Percentiles rank a stretch among this genome's conserved stretches.
Conservation (phyloP, 1,140 invertebrate species). For the Gonioctena quinquepunctata region DNA sequence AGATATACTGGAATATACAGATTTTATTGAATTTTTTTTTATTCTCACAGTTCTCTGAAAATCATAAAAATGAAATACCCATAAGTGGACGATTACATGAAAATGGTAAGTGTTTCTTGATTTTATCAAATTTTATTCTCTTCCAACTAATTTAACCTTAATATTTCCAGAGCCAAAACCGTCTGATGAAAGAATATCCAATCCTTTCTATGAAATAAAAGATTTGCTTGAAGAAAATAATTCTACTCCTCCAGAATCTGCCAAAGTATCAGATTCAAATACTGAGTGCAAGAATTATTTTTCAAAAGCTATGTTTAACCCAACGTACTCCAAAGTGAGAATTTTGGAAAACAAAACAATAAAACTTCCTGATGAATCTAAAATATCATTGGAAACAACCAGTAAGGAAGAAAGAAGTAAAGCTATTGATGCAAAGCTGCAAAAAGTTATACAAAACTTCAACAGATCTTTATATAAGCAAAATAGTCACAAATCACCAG, state of each 20-base stretch:
- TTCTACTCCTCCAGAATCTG: background rate
- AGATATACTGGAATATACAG: background rate
- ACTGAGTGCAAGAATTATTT: background rate
- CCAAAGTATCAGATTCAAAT: background rate
- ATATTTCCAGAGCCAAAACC: background rate
- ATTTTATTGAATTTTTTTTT: background rate
- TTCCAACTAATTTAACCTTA: background rate
- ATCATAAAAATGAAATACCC: background rate
- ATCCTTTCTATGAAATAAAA: background rate
- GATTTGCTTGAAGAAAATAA: background rate
- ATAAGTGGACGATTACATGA: background rate
- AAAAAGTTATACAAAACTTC: slow-evolving; percentile 3
- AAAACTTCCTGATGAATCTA: background rate
- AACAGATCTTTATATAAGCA: background rate
- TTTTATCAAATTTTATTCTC: background rate
- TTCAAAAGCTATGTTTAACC: background rate
- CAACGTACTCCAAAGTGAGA: background rate
- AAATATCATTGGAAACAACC: background rate
- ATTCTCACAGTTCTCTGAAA: background rate
- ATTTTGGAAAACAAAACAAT: slow-evolving; percentile 16
- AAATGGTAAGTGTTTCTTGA: background rate
- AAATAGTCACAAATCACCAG: background rate
- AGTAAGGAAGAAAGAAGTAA: slow-evolving; percentile 7
- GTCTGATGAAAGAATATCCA: background rate
- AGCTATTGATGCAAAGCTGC: slow-evolving; percentile 1